A percentile compares a stretch with the other conserved stretches of the same genome.
Evolutionary conservation across 2,888 invertebrate genomes (phyloP).

Genomic region (Notodromas monacha): DNA sequence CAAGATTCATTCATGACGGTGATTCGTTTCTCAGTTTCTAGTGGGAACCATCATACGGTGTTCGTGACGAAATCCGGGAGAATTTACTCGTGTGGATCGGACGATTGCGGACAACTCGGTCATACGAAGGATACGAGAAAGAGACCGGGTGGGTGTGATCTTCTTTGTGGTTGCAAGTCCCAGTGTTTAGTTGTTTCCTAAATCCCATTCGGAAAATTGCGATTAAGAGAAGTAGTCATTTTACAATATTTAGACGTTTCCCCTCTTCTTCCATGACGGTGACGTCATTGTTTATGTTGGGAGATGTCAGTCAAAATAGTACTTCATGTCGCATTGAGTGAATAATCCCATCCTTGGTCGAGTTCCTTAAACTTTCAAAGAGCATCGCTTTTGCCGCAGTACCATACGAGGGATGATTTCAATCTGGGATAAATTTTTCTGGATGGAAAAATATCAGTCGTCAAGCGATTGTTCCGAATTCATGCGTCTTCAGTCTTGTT

Average conservation of each 20-base stretch:
- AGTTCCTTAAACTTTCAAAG: too few relatives aligned
- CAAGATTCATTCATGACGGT: slow-evolving; percentile 5
- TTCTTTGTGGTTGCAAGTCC: slow-evolving; percentile 1
- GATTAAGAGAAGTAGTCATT: too few relatives aligned
- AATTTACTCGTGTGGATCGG: slow-evolving; percentile 65
- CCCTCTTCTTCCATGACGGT: too few relatives aligned
- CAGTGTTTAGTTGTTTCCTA: background rate
- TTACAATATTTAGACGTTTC: too few relatives aligned
- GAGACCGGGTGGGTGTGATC: slow-evolving; percentile 2
- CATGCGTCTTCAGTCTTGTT: too few relatives aligned
- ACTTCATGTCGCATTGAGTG: too few relatives aligned
- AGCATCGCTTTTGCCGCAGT: too few relatives aligned
- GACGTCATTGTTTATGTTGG: too few relatives aligned
- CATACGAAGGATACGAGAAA: slow-evolving; percentile 22
- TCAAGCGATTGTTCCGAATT: slow-evolving; percentile 1
- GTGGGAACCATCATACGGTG: slow-evolving; percentile 50
- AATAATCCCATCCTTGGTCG: too few relatives aligned
- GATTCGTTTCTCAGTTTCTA: slow-evolving; percentile 24
- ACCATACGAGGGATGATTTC: too few relatives aligned
- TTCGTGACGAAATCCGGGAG: slow-evolving; percentile 40
- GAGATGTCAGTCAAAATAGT: too few relatives aligned
- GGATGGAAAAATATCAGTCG: background rate
- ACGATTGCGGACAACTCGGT: slow-evolving; percentile 70
- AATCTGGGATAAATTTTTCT: slow-evolving; percentile 1
- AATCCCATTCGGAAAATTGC: too few relatives aligned